These are phyloP conservation scores for Trochalopteron elliotii DNA, from an alignment of 2,113 vertebrate species.

Conservation along the genomic window DNA sequence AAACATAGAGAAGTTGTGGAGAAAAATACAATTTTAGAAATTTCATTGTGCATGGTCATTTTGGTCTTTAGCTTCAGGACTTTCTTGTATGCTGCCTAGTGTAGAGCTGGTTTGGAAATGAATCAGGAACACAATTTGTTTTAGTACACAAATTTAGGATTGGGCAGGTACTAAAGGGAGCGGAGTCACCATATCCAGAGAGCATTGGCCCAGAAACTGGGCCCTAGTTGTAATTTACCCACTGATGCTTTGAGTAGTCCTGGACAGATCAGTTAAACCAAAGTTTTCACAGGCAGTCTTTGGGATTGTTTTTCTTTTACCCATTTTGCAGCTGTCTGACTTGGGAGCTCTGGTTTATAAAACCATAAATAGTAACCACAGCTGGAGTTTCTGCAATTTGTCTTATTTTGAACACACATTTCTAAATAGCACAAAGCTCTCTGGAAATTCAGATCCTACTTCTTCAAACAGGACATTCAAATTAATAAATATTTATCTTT, in stretches of 20 bases:
- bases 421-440: not conserved
- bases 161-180: not conserved
- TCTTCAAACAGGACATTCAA: constrained; percentile 11
- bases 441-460: not conserved
- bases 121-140: not conserved
- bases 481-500: constrained; percentile 26
- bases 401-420: not conserved
- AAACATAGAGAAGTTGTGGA: not conserved
- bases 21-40: not conserved
- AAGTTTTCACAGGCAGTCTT: not conserved
- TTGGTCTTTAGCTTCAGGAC: not conserved
- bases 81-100: not conserved
- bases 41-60: not conserved
- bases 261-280: not conserved
- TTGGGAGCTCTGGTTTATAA: not conserved
- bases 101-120: not conserved
- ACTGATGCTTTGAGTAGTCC: not conserved
- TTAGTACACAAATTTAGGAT: not conserved
- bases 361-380: not conserved
- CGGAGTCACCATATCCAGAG: not conserved
- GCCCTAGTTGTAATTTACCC: not conserved
- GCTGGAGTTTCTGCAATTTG: not conserved
- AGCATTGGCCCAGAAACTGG: not conserved
- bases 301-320: not conserved
- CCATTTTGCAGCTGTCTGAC: not conserved